Evolutionary conservation across 2,797 vertebrate species (phyloP).

Genomic region (Labroides dimidiatus): DNA sequence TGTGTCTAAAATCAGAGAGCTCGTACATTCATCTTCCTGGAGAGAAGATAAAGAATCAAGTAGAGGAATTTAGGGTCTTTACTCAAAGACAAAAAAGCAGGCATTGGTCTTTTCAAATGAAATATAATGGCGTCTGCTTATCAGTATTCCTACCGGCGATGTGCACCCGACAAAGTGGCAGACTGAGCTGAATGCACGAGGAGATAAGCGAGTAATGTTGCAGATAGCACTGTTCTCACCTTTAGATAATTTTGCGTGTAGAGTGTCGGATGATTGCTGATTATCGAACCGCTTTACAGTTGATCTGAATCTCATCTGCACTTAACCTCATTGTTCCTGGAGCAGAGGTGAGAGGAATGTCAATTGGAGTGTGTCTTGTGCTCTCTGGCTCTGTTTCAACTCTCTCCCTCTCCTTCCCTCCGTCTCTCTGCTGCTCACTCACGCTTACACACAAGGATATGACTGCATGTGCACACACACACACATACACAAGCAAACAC

Average conservation of each 20-base stretch:
- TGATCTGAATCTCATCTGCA: slow-evolving; percentile 82
- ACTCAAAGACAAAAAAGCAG: slow-evolving; percentile 57
- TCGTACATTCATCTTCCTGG: slow-evolving; percentile 31
- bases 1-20: slow-evolving; percentile 52
- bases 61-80: slow-evolving; percentile 13
- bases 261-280: slow-evolving; percentile 78
- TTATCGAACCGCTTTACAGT: slow-evolving; percentile 80
- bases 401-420: slow-evolving; percentile 18
- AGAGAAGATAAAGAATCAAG: slow-evolving; percentile 50
- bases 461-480: slow-evolving; percentile 29
- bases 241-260: slow-evolving; percentile 77
- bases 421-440: slow-evolving; percentile 10
- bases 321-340: slow-evolving; percentile 81
- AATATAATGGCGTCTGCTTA: slow-evolving; percentile 68
- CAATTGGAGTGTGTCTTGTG: slow-evolving; percentile 71
- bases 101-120: slow-evolving; percentile 59
- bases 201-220: slow-evolving; percentile 64
- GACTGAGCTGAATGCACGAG: slow-evolving; percentile 46
- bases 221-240: slow-evolving; percentile 67
- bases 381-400: slow-evolving; percentile 59
- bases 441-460: slow-evolving; percentile 12
- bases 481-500: slow-evolving; percentile 41
- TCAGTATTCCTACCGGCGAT: slow-evolving; percentile 72
- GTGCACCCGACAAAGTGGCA: slow-evolving; percentile 51
- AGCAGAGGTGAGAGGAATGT: slow-evolving; percentile 82